Percentiles rank a stretch among this genome's conserved stretches.
Conservation (phyloP, 2,113 vertebrate species). For the Pseudorhombus dupliciocellatus region DNA sequence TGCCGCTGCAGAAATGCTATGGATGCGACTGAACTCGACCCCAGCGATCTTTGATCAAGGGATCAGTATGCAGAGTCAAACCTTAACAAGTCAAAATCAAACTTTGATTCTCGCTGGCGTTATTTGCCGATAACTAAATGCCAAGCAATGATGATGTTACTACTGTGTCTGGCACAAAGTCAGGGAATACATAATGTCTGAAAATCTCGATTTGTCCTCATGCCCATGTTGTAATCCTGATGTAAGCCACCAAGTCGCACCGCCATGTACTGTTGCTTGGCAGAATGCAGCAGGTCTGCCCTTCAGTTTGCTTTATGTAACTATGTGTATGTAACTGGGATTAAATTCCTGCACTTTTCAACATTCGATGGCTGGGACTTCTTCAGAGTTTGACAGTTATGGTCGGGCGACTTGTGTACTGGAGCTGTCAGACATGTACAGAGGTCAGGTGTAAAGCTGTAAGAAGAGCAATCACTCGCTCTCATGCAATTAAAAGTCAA, state of each 20-base stretch:
- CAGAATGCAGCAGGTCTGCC: conserved; percentile 43
- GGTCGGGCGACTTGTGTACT: conserved; percentile 30
- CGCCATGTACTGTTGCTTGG: conserved; percentile 49
- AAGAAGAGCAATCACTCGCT: conserved; percentile 31
- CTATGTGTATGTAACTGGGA: conserved; percentile 20
- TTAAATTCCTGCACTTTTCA: conserved; percentile 36
- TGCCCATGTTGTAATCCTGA: conserved; percentile 73
- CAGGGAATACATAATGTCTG: conserved; percentile 61
- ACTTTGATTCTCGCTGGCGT: background rate
- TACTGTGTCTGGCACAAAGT: conserved; percentile 44
- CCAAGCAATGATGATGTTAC: conserved; percentile 48
- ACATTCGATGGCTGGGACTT: conserved; percentile 14
- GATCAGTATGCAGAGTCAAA: conserved; percentile 13
- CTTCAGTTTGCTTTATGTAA: conserved; percentile 62
- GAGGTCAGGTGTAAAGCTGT: conserved; percentile 21
- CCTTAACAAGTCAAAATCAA: background rate
- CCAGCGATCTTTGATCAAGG: conserved; percentile 13
- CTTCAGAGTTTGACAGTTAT: conserved; percentile 3
- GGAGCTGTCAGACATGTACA: conserved; percentile 20
- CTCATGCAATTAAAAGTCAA: conserved; percentile 59
- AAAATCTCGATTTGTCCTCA: conserved; percentile 59
- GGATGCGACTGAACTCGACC: conserved; percentile 6
- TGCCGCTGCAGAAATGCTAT: background rate
- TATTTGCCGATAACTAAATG: background rate
- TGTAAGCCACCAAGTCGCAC: conserved; percentile 67